These are phyloP conservation scores for Erinaceus europaeus DNA, from an alignment of 2,113 vertebrate species.

Conservation along the genomic window DNA sequence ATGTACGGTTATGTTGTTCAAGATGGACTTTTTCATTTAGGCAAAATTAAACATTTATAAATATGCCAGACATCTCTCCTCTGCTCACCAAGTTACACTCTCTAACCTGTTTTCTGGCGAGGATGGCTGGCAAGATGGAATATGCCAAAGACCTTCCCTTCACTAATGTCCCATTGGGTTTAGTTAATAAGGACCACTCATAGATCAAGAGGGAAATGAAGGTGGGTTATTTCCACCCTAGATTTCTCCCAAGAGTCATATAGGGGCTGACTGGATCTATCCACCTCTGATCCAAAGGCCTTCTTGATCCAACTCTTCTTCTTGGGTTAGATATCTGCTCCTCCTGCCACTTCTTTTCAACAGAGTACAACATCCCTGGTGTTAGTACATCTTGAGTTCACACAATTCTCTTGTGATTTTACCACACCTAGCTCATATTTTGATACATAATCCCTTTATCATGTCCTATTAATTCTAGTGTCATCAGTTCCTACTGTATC, in stretches of 20 bases:
- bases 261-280: neutral
- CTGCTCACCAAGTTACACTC: neutral
- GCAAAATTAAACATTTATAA: conserved; percentile 9
- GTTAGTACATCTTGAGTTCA: neutral
- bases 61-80: neutral
- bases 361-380: neutral
- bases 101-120: neutral
- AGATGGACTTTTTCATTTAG: neutral
- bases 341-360: neutral
- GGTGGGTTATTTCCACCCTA: neutral
- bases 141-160: neutral
- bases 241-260: neutral
- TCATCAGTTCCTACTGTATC: conserved; percentile 10
- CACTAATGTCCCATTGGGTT: neutral
- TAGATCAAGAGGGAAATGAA: neutral
- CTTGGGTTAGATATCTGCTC: neutral
- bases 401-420: neutral
- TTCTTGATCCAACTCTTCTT: neutral
- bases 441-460: conserved; percentile 33
- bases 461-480: conserved; percentile 21
- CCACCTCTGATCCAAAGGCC: neutral
- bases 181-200: neutral
- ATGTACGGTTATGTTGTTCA: neutral
- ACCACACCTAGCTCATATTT: neutral
- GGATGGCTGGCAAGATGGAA: neutral